Percentiles rank a stretch among this genome's conserved stretches.
Evolutionary conservation across 2,113 vertebrate species (phyloP).

Genomic region (Malurus melanocephalus): DNA sequence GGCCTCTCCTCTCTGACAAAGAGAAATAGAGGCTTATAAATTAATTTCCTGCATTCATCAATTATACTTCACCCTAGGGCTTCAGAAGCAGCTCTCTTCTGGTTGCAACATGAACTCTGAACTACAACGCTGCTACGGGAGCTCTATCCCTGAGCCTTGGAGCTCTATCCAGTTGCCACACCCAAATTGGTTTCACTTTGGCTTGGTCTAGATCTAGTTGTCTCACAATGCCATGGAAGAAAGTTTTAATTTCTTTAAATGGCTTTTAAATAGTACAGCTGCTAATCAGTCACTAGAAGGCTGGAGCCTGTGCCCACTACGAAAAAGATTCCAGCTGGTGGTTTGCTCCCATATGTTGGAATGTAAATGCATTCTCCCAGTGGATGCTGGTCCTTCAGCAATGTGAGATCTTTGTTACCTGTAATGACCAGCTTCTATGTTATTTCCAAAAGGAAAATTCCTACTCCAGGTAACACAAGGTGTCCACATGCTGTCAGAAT

Average conservation of each 20-base stretch:
- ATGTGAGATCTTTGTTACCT: background rate
- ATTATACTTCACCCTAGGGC: background rate
- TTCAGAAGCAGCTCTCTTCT: background rate
- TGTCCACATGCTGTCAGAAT: background rate
- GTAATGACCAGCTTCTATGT: fast-evolving
- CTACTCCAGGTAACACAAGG: background rate
- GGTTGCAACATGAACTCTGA: background rate
- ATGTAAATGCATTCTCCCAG: background rate
- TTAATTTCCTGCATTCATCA: background rate
- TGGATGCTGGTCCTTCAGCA: background rate
- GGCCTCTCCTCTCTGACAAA: background rate
- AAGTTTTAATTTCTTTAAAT: background rate
- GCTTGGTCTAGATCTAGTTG: background rate
- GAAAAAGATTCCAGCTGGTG: background rate
- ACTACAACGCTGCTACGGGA: background rate
- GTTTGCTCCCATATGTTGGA: background rate
- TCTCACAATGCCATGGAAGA: background rate
- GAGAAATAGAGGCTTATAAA: background rate
- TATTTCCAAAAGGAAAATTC: background rate
- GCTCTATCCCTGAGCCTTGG: background rate
- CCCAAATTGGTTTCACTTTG: background rate
- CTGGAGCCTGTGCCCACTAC: background rate
- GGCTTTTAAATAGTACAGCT: background rate
- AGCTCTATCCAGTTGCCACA: background rate
- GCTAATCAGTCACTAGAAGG: background rate